These are phyloP conservation scores for Herpetotheres cachinnans DNA, from an alignment of 2,113 vertebrate genomes.

Conservation along the genomic window DNA sequence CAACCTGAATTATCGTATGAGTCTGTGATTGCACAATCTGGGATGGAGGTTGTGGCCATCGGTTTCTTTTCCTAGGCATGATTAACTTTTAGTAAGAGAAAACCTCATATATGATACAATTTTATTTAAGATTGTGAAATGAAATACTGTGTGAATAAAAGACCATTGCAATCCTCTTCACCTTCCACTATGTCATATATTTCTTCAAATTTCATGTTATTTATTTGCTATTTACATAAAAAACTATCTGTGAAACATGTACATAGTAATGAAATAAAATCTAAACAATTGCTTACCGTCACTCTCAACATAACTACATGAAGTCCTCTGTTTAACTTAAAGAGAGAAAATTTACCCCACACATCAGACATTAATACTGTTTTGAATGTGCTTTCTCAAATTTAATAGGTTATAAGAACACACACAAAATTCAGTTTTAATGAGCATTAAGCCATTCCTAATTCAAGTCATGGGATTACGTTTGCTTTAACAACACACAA, in stretches of 20 bases:
- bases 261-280: not conserved
- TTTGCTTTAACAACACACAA: not conserved
- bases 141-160: not conserved
- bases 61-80: not conserved
- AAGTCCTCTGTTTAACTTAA: not conserved
- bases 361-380: not conserved
- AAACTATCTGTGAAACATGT: not conserved
- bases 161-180: not conserved
- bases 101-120: not conserved
- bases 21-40: not conserved
- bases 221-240: not conserved
- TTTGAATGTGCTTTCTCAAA: not conserved
- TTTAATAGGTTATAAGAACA: not conserved
- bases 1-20: not conserved
- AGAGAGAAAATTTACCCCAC: not conserved
- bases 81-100: not conserved
- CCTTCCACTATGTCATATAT: not conserved
- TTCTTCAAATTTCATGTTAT: not conserved
- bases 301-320: not conserved
- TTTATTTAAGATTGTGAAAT: not conserved
- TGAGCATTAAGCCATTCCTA: not conserved
- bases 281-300: not conserved
- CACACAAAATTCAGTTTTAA: not conserved
- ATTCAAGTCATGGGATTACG: not conserved
- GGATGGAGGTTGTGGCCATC: not conserved